A percentile compares a stretch with the other conserved stretches of the same genome.
Conservation (phyloP, 1,140 invertebrate species). For the Drosophila pectinifera region DNA sequence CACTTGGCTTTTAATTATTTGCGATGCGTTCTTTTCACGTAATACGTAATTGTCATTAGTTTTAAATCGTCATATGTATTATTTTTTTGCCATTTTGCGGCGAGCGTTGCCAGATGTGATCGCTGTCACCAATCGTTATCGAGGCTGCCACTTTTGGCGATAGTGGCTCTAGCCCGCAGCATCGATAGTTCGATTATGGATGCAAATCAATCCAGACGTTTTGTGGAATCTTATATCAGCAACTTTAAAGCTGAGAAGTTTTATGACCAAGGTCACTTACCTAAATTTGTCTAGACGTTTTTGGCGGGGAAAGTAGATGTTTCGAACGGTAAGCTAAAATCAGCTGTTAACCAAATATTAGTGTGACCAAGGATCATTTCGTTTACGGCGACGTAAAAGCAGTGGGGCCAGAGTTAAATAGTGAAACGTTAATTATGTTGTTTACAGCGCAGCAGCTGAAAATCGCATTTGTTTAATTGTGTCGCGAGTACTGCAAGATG, state of each 20-base stretch:
- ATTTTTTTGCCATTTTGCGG: slow-evolving; percentile 74
- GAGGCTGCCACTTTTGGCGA: background rate
- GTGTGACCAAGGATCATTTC: background rate
- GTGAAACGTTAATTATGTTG: slow-evolving; percentile 37
- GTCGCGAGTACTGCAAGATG: slow-evolving; percentile 87
- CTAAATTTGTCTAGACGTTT: background rate
- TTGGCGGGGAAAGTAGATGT: background rate
- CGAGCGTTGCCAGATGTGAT: slow-evolving; percentile 41
- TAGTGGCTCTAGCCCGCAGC: background rate
- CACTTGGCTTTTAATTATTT: slow-evolving; percentile 57
- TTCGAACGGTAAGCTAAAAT: background rate
- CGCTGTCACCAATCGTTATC: background rate
- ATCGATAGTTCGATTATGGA: background rate
- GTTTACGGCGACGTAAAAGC: background rate
- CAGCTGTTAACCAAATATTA: background rate
- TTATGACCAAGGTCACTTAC: background rate
- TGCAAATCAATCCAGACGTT: too few species aligned
- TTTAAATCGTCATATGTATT: slow-evolving; percentile 81
- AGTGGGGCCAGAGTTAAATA: background rate
- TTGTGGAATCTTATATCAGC: too few species aligned
- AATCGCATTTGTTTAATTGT: slow-evolving; percentile 13
- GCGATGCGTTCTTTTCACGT: slow-evolving; percentile 76
- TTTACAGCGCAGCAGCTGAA: slow-evolving; percentile 89
- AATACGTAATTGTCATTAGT: slow-evolving; percentile 81
- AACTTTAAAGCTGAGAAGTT: background rate